phyloP scores from a whole-genome alignment of 2,888 invertebrate species.

The Drosophila demipolita region DNA sequence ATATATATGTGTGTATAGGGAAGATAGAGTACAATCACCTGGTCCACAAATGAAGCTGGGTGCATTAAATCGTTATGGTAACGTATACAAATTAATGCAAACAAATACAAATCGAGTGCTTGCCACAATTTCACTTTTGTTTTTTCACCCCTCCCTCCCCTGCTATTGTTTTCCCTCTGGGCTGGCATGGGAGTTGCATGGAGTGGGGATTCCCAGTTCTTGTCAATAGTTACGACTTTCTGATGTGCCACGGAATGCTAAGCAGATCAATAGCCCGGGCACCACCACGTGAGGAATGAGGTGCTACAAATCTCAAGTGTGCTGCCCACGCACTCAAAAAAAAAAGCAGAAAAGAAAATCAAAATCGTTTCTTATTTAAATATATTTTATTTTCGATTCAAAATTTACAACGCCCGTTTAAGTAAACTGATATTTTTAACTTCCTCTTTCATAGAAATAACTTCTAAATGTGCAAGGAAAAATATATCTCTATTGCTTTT shows the following conservation, averaged over 20 bases:
- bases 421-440: not conserved
- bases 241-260: slow-evolving; percentile 78
- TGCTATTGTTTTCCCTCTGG: slow-evolving; percentile 3
- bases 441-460: not conserved
- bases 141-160: slow-evolving; percentile 14
- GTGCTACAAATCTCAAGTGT: slow-evolving; percentile 77
- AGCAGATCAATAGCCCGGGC: slow-evolving; percentile 74
- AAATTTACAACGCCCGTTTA: not conserved
- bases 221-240: slow-evolving; percentile 77
- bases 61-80: slow-evolving; percentile 75
- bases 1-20: slow-evolving; percentile 7
- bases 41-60: slow-evolving; percentile 55
- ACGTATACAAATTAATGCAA: slow-evolving; percentile 79
- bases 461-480: not conserved
- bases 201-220: slow-evolving; percentile 45
- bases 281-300: slow-evolving; percentile 46
- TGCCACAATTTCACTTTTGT: slow-evolving; percentile 28
- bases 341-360: not conserved
- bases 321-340: slow-evolving; percentile 35
- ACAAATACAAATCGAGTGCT: slow-evolving; percentile 69
- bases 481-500: not conserved
- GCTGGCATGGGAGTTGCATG: not conserved
- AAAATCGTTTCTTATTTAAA: not conserved
- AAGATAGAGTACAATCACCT: slow-evolving; percentile 66
- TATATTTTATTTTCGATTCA: not conserved